Evolutionary conservation across 92 coral and sea anemone genomes (phyloP).

Genomic region (Parazoanthus atlanticus): DNA sequence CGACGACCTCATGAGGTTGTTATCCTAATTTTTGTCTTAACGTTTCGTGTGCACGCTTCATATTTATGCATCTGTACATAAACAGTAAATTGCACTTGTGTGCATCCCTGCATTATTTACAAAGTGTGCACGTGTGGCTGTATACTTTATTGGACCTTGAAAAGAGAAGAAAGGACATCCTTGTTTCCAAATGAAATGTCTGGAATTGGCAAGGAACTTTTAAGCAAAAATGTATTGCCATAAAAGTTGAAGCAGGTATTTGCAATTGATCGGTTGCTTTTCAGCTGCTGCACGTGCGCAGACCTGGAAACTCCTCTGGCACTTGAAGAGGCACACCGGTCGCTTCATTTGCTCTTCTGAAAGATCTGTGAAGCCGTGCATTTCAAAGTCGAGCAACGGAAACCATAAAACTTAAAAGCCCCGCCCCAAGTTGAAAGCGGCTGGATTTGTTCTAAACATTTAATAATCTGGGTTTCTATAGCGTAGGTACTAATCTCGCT

Average conservation of each 20-base stretch:
- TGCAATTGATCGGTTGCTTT: not conserved
- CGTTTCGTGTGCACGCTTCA: not conserved
- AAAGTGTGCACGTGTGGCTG: not conserved
- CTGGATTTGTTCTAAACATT: not conserved
- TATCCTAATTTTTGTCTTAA: not conserved
- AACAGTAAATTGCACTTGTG: not conserved
- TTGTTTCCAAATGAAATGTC: not conserved
- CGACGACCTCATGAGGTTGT: not conserved
- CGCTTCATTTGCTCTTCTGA: not conserved
- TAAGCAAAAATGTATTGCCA: not conserved
- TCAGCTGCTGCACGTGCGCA: constrained; percentile 13
- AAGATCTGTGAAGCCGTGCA: not conserved
- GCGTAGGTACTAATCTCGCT: not conserved
- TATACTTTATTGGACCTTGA: not conserved
- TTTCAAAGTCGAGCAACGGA: constrained; percentile 12
- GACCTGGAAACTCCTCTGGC: not conserved
- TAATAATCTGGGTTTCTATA: not conserved
- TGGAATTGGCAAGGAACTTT: not conserved
- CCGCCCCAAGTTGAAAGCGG: constrained; percentile 3
- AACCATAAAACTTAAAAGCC: constrained; percentile 7
- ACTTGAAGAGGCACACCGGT: not conserved
- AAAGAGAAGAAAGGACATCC: not conserved
- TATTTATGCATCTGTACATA: not conserved
- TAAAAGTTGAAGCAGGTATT: not conserved
- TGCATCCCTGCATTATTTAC: not conserved